Conservation (phyloP, 2,113 vertebrate genomes). For the Eonycteris spelaea region DNA sequence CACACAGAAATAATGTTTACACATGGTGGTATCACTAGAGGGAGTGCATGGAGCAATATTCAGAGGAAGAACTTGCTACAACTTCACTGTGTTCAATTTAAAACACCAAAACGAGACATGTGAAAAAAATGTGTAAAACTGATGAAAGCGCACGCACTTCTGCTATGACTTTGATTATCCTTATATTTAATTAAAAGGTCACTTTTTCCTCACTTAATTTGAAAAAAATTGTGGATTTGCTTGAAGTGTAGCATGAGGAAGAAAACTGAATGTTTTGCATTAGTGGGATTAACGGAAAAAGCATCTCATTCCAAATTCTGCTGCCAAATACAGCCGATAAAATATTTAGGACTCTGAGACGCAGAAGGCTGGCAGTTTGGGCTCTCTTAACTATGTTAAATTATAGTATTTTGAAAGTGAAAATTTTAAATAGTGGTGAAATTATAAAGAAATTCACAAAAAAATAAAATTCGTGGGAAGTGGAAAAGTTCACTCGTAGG, state of each 20-base stretch:
- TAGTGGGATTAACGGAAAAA: slow-evolving; percentile 39
- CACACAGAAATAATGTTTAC: slow-evolving; percentile 64
- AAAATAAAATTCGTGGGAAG: slow-evolving; percentile 25
- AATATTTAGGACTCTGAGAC: slow-evolving; percentile 61
- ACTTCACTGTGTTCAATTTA: neutral
- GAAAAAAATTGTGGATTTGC: neutral
- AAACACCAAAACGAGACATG: neutral
- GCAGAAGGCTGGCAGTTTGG: slow-evolving; percentile 64
- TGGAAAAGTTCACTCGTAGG: neutral
- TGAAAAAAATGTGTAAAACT: neutral
- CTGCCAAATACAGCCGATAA: slow-evolving; percentile 66
- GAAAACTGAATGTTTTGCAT: slow-evolving; percentile 47
- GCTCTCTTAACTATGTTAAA: slow-evolving; percentile 56
- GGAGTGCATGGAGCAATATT: slow-evolving; percentile 44
- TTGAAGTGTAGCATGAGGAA: neutral
- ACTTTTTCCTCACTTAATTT: slow-evolving; percentile 7
- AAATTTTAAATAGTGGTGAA: slow-evolving; percentile 32
- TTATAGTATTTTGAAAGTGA: slow-evolving; percentile 69
- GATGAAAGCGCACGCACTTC: neutral
- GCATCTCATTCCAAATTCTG: slow-evolving; percentile 53
- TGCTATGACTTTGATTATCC: neutral
- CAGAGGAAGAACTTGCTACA: neutral
- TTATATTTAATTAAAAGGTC: neutral
- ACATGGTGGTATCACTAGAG: slow-evolving; percentile 61
- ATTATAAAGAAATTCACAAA: slow-evolving; percentile 35